Evolutionary conservation across 2,888 invertebrate genomes (phyloP).

Genomic region (Anoncus sp.): DNA sequence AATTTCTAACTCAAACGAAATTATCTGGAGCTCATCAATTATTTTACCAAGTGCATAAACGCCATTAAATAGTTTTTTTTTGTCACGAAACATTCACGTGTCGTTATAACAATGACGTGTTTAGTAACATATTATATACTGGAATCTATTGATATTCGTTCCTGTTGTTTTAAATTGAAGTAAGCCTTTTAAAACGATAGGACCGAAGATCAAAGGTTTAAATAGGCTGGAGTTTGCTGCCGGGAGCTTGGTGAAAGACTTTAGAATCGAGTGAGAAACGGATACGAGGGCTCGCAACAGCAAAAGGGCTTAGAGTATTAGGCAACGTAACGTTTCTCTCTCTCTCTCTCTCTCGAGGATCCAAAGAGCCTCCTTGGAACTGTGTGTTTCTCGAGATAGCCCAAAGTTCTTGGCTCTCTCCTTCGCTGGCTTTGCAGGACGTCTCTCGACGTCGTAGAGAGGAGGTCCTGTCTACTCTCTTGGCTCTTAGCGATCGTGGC

Average conservation of each 20-base stretch:
- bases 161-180: background rate
- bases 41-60: too few relatives aligned
- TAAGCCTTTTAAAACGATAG: slow-evolving; percentile 20
- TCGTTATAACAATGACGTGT: background rate
- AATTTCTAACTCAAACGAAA: background rate
- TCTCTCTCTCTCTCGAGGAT: slow-evolving; percentile 73
- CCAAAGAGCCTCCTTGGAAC: slow-evolving; percentile 81
- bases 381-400: slow-evolving; percentile 80
- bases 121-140: too few relatives aligned
- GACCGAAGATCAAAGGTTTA: slow-evolving; percentile 35
- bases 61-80: too few relatives aligned
- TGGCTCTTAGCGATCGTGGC: slow-evolving; percentile 29
- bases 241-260: slow-evolving; percentile 42
- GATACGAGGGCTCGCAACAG: slow-evolving; percentile 42
- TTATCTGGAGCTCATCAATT: background rate
- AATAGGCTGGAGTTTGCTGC: slow-evolving; percentile 23
- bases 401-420: slow-evolving; percentile 75
- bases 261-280: slow-evolving; percentile 49
- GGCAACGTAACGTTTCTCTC: slow-evolving; percentile 77
- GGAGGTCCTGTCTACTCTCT: slow-evolving; percentile 34
- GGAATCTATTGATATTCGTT: background rate
- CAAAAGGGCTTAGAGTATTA: slow-evolving; percentile 81
- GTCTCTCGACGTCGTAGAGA: slow-evolving; percentile 41
- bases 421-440: slow-evolving; percentile 52
- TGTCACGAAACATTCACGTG: too few relatives aligned